Conservation (phyloP, 2,797 vertebrate species). For the Notoglanidium macrostoma region DNA sequence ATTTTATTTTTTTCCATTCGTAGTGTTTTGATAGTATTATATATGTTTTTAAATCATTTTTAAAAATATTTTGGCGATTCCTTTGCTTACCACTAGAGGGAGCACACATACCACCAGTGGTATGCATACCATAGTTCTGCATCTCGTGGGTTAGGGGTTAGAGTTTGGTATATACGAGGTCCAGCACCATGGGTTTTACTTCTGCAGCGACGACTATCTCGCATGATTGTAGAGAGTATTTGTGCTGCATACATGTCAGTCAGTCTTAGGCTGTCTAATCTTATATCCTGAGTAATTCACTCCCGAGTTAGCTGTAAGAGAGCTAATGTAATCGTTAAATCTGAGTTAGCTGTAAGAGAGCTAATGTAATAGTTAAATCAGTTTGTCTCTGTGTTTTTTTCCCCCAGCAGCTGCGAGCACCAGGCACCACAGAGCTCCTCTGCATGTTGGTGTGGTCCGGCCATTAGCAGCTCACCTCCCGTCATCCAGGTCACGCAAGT, state of each 20-base stretch:
- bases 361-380: background rate
- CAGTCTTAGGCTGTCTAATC: background rate
- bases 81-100: no score
- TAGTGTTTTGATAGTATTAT: no score
- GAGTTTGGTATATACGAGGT: background rate
- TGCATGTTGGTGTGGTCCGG: constrained; percentile 75
- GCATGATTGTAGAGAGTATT: background rate
- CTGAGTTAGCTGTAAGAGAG: background rate
- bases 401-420: constrained; percentile 58
- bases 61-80: no score
- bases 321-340: background rate
- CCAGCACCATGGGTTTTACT: background rate
- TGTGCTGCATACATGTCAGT: background rate
- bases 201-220: background rate
- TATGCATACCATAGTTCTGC: background rate
- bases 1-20: no score
- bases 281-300: background rate
- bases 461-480: constrained; percentile 69
- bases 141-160: background rate
- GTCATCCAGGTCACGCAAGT: constrained; percentile 72
- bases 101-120: no score
- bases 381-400: background rate
- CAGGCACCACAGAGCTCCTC: constrained; percentile 62
- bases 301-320: background rate
- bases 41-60: no score